These are phyloP conservation scores for Furnarius figulus DNA, from an alignment of 2,113 vertebrate genomes.

Conservation along the genomic window DNA sequence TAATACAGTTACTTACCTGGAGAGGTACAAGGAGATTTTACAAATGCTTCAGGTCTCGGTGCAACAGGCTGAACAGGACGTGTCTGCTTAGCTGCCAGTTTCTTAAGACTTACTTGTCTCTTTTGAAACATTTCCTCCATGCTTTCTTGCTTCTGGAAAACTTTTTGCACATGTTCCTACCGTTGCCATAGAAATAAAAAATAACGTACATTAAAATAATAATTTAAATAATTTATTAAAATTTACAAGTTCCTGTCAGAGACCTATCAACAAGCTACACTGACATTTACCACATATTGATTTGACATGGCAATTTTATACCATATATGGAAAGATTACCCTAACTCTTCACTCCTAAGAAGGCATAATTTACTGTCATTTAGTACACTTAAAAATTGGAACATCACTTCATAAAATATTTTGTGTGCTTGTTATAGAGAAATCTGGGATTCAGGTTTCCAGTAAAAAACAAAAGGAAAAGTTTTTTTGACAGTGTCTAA, in stretches of 20 bases:
- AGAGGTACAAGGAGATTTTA: slow-evolving; percentile 86
- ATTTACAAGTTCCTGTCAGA: background rate
- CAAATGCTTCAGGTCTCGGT: slow-evolving; percentile 90
- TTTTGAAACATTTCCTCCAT: slow-evolving; percentile 97
- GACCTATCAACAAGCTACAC: background rate
- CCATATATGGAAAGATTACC: background rate
- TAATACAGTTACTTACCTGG: slow-evolving; percentile 73
- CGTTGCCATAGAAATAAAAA: background rate
- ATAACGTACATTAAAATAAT: background rate
- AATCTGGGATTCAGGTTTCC: background rate
- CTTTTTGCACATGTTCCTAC: slow-evolving; percentile 89
- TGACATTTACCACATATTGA: background rate
- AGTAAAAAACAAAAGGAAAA: background rate
- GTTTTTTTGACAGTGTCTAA: background rate
- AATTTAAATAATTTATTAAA: background rate
- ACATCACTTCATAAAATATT: background rate
- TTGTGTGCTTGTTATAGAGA: background rate
- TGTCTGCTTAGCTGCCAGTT: slow-evolving; percentile 94
- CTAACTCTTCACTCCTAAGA: background rate
- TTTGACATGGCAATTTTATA: background rate
- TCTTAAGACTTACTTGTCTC: slow-evolving; percentile 91
- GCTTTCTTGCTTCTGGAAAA: slow-evolving; percentile 91
- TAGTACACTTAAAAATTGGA: background rate
- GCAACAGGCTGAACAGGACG: slow-evolving; percentile 97
- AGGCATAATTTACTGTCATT: background rate